Evolutionary conservation across 2,113 vertebrate genomes (phyloP).

Genomic region (Trochalopteron elliotii): DNA sequence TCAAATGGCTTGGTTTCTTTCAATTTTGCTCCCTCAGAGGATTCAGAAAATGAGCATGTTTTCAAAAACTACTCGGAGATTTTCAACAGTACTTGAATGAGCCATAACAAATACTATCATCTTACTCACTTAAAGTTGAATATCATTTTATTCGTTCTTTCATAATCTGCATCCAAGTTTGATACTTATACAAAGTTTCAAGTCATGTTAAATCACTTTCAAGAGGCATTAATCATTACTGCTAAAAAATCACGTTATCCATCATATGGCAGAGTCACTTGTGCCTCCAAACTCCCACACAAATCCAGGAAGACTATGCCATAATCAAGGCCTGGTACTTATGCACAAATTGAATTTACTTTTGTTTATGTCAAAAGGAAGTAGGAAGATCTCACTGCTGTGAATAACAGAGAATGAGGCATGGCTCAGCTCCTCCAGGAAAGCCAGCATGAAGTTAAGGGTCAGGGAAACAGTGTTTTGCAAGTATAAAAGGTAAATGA

Average conservation of each 20-base stretch:
- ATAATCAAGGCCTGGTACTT: not conserved
- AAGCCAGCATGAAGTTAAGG: not conserved
- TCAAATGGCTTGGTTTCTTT: not conserved
- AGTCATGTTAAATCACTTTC: not conserved
- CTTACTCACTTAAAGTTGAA: not conserved
- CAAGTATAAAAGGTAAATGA: not conserved
- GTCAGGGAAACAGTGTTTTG: not conserved
- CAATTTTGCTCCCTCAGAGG: not conserved
- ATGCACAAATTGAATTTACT: not conserved
- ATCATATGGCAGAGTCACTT: not conserved
- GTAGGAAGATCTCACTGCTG: not conserved
- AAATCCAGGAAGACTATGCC: not conserved
- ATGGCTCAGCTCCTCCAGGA: not conserved
- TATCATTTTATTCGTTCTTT: not conserved
- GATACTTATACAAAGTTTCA: not conserved
- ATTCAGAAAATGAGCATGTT: not conserved
- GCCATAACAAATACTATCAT: not conserved
- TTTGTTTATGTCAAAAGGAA: not conserved
- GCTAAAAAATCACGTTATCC: not conserved
- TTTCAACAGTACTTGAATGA: not conserved
- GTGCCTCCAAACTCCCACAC: not conserved
- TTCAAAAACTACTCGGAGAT: conserved; percentile 6
- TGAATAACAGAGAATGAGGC: not conserved
- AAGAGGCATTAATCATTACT: not conserved
- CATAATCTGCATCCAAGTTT: not conserved